Evolutionary conservation across 1,140 invertebrate species (phyloP).

Genomic region (Drosophila pallidifrons): DNA sequence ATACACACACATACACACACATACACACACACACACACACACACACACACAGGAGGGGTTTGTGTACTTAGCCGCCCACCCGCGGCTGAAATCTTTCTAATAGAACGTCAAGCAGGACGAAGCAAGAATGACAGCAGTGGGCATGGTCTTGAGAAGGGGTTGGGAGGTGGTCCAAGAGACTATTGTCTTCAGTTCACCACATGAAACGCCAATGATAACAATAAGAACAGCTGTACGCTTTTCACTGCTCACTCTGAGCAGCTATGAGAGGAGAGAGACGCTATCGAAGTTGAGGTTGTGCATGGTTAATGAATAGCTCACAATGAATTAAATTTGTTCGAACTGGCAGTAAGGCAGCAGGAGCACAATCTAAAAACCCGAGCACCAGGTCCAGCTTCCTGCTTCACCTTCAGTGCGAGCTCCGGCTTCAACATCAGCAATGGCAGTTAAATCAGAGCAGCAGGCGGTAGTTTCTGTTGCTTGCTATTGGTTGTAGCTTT

Average conservation of each 20-base stretch:
- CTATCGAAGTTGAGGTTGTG: conserved; percentile 41
- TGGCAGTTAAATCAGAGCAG: conserved; percentile 40
- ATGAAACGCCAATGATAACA: conserved; percentile 31
- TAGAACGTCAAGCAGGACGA: conserved; percentile 15
- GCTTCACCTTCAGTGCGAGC: too few species aligned
- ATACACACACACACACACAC: background rate
- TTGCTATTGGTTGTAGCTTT: conserved; percentile 20
- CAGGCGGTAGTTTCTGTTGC: conserved; percentile 29
- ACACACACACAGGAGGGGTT: background rate
- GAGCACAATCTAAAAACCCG: background rate
- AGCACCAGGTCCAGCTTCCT: too few species aligned
- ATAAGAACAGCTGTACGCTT: conserved; percentile 18
- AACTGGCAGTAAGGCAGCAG: conserved; percentile 23
- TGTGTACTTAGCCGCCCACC: conserved; percentile 23
- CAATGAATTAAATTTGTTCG: conserved; percentile 72
- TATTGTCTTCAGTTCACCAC: conserved; percentile 29
- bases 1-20: too few species aligned
- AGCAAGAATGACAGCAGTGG: background rate
- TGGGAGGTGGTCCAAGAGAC: conserved; percentile 1
- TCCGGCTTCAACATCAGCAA: background rate
- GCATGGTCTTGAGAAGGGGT: background rate
- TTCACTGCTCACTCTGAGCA: background rate
- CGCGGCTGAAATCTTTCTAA: conserved; percentile 37
- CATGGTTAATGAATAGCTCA: conserved; percentile 66
- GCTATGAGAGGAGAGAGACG: conserved; percentile 10